A percentile compares a stretch with the other conserved stretches of the same genome.
Conservation (phyloP, 2,113 vertebrate genomes). For the Herpailurus yagouaroundi region DNA sequence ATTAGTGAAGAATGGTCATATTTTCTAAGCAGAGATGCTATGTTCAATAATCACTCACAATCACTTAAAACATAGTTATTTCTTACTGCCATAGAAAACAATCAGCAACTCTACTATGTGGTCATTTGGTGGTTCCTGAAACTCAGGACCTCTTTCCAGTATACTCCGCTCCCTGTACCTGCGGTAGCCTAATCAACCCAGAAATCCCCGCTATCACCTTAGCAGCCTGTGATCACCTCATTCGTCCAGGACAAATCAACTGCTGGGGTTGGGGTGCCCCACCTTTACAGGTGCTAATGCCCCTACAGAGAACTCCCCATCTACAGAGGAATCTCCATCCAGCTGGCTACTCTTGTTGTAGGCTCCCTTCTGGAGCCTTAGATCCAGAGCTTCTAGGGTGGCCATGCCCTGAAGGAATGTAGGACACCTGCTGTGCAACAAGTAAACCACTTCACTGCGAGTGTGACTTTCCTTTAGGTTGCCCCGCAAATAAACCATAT, state of each 20-base stretch:
- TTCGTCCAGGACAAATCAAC: background rate
- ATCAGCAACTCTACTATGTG: background rate
- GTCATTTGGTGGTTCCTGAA: background rate
- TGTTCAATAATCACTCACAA: background rate
- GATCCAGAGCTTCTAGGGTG: background rate
- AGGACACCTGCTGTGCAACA: background rate
- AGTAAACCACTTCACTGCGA: too few relatives aligned
- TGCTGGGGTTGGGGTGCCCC: too few relatives aligned
- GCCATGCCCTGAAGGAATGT: rapidly evolving
- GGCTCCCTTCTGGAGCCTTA: background rate
- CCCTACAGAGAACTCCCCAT: rapidly evolving
- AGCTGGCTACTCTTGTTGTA: background rate
- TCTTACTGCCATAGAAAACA: background rate
- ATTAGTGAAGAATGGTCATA: background rate
- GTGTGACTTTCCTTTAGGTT: background rate
- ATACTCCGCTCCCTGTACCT: background rate
- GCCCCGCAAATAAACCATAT: background rate
- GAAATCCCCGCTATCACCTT: background rate
- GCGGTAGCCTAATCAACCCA: background rate
- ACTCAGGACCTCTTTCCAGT: background rate
- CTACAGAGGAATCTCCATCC: background rate
- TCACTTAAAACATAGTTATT: background rate
- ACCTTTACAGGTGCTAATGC: background rate
- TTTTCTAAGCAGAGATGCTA: background rate
- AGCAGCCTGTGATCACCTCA: background rate